These are phyloP conservation scores for Hyles euphorbiae DNA, from an alignment of 1,140 invertebrate genomes.

Conservation along the genomic window DNA sequence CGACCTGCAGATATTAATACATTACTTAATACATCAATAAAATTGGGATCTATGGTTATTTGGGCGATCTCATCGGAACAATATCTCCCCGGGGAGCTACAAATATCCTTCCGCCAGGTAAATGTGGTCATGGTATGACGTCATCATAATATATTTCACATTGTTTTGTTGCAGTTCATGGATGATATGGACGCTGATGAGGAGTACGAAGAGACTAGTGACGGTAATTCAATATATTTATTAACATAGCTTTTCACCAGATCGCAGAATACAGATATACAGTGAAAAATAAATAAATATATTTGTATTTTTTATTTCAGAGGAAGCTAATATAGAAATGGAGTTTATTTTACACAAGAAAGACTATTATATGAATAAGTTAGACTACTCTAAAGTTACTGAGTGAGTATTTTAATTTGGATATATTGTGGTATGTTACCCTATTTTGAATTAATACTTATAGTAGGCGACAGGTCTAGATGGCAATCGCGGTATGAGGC, in stretches of 20 bases:
- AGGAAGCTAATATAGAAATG: slow-evolving; percentile 77
- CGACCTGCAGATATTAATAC: too few species aligned
- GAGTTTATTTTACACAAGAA: slow-evolving; percentile 93
- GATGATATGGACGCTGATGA: slow-evolving; percentile 69
- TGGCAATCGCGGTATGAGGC: too few species aligned
- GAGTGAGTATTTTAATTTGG: slow-evolving; percentile 72
- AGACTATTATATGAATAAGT: slow-evolving; percentile 94
- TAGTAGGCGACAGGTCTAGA: too few species aligned
- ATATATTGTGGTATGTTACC: not conserved
- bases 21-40: too few species aligned
- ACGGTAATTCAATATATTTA: slow-evolving; percentile 39
- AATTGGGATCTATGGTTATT: too few species aligned
- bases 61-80: too few species aligned
- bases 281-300: not conserved
- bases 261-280: not conserved
- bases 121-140: too few species aligned
- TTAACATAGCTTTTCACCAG: too few species aligned
- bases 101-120: too few species aligned
- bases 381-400: slow-evolving; percentile 85
- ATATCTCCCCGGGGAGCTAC: too few species aligned
- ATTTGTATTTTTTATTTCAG: slow-evolving; percentile 35
- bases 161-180: slow-evolving; percentile 48
- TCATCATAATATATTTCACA: slow-evolving; percentile 1
- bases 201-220: slow-evolving; percentile 63
- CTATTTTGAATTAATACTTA: too few species aligned